Evolutionary conservation across 2,888 invertebrate species (phyloP), one percentile per base, ranked within the genome.

Genomic region (Gryllus longicercus): DNA sequence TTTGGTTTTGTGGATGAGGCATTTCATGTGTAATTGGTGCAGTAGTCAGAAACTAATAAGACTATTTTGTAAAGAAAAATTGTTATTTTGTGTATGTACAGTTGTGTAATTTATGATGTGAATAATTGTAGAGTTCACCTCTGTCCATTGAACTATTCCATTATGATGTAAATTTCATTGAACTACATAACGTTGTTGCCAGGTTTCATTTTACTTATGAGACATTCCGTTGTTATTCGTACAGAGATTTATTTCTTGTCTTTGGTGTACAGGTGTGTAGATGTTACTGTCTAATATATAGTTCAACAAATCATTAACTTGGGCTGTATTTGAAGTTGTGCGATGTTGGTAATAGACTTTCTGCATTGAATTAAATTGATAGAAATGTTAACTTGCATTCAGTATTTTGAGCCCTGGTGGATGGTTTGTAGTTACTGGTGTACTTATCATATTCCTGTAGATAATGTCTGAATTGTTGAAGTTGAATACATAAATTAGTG

Each of bases 221-320:
- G 38, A 38, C 63, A 63, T 63, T 63, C 63, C 63, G 8, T 8
- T 63, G 63, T 63, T 38, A 38, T 38, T 63, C n/a, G n/a, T 63
- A 63, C n/a, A 63, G 14, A n/a, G 18, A 63, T 18, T n/a, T 63
- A 63, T n/a, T 63, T 38, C 38, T 18, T 78, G 78, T 50, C 23
- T 78, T 38, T 21, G n/a, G 23, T 63, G 74, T 51, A 74, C 74
- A 74, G 74, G 74, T 78, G 74, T 78, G 78, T 51, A 63, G 50
- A 78, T 14, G n/a, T 51, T 78, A 78, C n/a, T 63, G 63, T 18
- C n/a, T n/a, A 63, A 18, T 63, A 49, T 79, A 79, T 75, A 51
- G 51, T 76, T 23, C 75, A 79, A 76, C 63, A 63, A 76, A 79
- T 76, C 79, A 76, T 79, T 79, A 76, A 79, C 79, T 18, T 63